phyloP scores from a whole-genome alignment of 2,888 invertebrate species.

The Chymomyza caudatula region DNA sequence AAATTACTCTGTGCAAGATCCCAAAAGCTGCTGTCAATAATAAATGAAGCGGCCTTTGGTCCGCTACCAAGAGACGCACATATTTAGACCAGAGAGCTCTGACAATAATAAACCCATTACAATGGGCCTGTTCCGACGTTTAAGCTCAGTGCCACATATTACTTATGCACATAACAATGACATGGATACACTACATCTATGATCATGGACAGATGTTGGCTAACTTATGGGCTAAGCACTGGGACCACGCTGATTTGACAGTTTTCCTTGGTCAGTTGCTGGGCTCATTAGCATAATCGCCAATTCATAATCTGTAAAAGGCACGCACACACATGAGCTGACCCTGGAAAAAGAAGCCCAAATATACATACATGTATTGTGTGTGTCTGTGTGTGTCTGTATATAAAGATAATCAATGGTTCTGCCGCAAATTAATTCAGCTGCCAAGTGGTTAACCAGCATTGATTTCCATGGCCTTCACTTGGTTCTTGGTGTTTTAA shows the following conservation, averaged over 20 bases:
- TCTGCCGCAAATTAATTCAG: background rate
- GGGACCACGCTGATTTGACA: slow-evolving; percentile 12
- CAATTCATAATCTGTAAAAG: slow-evolving; percentile 60
- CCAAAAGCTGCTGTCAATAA: background rate
- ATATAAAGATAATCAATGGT: background rate
- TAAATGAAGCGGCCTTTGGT: background rate
- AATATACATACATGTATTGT: background rate
- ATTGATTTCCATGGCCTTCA: background rate
- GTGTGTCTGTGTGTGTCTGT: background rate
- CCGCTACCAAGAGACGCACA: background rate
- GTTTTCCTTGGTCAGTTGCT: slow-evolving; percentile 16
- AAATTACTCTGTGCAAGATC: background rate
- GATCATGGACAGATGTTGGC: background rate
- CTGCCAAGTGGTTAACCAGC: background rate
- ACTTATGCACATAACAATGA: slow-evolving; percentile 47
- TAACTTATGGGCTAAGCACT: slow-evolving; percentile 1
- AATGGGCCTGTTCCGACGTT: background rate
- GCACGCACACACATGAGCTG: background rate
- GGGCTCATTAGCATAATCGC: slow-evolving; percentile 65
- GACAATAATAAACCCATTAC: background rate
- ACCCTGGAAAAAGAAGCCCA: background rate
- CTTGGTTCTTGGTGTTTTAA: slow-evolving; percentile 16
- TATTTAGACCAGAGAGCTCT: background rate
- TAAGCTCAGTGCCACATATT: slow-evolving; percentile 11
- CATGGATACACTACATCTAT: background rate